Base-by-base conservation (phyloP, 1,140 invertebrate species). In the Amphibalanus amphitrite region DNA sequence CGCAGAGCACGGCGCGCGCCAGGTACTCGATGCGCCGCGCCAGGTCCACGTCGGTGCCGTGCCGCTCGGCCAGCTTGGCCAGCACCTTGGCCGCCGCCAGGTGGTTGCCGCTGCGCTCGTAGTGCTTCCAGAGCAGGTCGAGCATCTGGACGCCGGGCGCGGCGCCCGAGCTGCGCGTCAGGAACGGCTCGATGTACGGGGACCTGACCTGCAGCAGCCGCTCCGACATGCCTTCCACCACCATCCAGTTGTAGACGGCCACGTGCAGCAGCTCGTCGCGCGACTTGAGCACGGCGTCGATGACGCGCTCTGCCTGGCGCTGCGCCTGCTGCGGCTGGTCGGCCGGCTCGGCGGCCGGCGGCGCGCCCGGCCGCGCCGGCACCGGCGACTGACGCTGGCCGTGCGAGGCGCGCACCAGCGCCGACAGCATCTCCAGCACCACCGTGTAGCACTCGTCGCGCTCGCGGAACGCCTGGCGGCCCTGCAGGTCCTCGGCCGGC, bases 91-190 rank as follows among this genome's bases (percentile, higher is more conserved):
- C 94, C n/a, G 95, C 95, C 17, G 91, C 90, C 15, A 89, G 85
- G 79, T 95, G 95, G 79, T 97, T 92, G 38, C 89, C 89, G 77
- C 88, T 91, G 77, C 89, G 90, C 79, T 98, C 95, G 77, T 98
- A 95, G 79, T 91, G 95, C 79, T 94, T 94, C 95, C 95, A 98
- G 25, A 98, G 81, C 71, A 98, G 82, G 80, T 98, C 93, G 68
- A 92, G 85, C 8, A 91, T 84, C 70, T 85, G 83, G 25, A 80
- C 75, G 70, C 80, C 78, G 67, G 75, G 75, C 4, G n/a, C 23
- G 4, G 28, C 26, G n/a, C 26, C 65, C 33, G 76, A 76, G 69
- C 75, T 75, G 40, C 76, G 74, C 67, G 75, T 78, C 28, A 80
- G 73, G 74, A 78, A 80, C 3, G 74, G 69, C 72, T 80, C 79